A percentile compares a stretch with the other conserved stretches of the same genome.
These are phyloP conservation scores for Cyprinodon brontotheroides DNA, from an alignment of 2,113 vertebrate species.

Conservation along the genomic window DNA sequence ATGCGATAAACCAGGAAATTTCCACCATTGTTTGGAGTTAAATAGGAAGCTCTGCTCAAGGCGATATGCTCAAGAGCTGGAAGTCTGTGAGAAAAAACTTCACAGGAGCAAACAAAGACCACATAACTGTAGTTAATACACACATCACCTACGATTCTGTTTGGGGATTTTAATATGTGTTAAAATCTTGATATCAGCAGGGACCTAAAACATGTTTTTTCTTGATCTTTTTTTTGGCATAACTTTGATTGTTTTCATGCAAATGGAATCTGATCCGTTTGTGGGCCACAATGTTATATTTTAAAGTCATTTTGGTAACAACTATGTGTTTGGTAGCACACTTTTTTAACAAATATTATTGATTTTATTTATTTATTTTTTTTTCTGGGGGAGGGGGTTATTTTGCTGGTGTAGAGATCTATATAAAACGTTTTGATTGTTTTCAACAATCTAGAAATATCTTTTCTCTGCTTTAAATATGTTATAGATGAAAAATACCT, in stretches of 20 bases:
- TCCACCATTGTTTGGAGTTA: slow-evolving; percentile 74
- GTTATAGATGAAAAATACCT: too few relatives aligned
- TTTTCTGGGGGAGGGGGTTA: too few relatives aligned
- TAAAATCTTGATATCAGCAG: neutral
- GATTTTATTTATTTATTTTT: too few relatives aligned
- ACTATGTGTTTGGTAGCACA: too few relatives aligned
- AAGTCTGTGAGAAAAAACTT: slow-evolving; percentile 34
- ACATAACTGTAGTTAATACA: slow-evolving; percentile 10
- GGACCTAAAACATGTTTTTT: neutral
- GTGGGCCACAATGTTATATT: neutral
- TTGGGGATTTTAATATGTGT: neutral
- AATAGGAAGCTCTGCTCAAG: slow-evolving; percentile 69
- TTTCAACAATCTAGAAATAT: neutral
- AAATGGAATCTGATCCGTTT: neutral
- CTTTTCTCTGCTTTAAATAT: neutral
- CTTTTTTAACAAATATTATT: too few relatives aligned
- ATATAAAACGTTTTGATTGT: neutral
- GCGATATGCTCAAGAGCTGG: slow-evolving; percentile 64
- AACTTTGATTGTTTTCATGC: too few relatives aligned
- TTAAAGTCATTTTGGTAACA: neutral
- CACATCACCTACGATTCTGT: neutral
- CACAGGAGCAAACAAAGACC: slow-evolving; percentile 22
- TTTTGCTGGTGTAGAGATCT: neutral
- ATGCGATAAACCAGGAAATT: slow-evolving; percentile 74
- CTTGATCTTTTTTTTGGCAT: too few relatives aligned